phyloP scores from a whole-genome alignment of 2,113 vertebrate species.

The Larimichthys polyactis region DNA sequence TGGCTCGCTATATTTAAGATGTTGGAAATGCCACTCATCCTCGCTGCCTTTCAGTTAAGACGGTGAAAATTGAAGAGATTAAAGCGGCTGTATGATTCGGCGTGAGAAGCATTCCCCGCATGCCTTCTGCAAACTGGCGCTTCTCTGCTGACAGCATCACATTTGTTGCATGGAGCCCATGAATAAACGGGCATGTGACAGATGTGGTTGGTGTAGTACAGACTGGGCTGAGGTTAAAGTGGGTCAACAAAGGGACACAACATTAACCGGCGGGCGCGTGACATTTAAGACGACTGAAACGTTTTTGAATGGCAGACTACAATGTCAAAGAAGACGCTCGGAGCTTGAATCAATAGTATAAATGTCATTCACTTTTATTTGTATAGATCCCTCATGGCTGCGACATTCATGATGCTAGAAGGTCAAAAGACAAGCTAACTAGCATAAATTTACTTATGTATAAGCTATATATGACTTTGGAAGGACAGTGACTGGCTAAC shows the following conservation, averaged over 20 bases:
- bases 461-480: neutral
- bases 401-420: neutral
- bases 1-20: neutral
- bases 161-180: constrained; percentile 56
- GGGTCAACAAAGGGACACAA: constrained; percentile 23
- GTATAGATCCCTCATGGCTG: constrained; percentile 29
- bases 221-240: constrained; percentile 36
- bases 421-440: neutral
- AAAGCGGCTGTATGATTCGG: neutral
- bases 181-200: constrained; percentile 49
- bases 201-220: constrained; percentile 25
- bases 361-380: constrained; percentile 1
- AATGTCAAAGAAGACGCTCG: constrained; percentile 10
- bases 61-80: constrained; percentile 32
- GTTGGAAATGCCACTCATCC: too few species aligned
- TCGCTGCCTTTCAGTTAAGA: constrained; percentile 11
- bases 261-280: neutral
- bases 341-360: constrained; percentile 23
- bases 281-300: neutral
- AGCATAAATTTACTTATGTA: neutral
- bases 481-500: neutral
- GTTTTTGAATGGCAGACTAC: neutral
- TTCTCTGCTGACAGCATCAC: constrained; percentile 35
- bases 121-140: constrained; percentile 29
- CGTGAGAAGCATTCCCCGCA: constrained; percentile 46